phyloP scores from a whole-genome alignment of 2,797 vertebrate species.

The Nyctibius grandis region DNA sequence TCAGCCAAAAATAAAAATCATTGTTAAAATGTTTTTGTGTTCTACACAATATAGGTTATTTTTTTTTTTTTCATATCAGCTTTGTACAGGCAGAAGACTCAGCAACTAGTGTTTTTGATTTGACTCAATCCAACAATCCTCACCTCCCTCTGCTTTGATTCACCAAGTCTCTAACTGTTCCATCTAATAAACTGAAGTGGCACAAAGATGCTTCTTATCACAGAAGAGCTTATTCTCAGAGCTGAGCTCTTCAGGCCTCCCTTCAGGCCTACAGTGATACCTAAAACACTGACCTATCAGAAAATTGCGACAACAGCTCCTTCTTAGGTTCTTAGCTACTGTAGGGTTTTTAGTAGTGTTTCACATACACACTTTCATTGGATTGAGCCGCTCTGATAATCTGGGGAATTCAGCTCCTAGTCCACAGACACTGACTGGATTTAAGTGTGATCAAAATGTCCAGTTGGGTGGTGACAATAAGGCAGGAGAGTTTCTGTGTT shows the following conservation, averaged over 20 bases:
- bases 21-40: not conserved
- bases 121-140: not conserved
- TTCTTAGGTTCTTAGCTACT: not conserved
- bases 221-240: not conserved
- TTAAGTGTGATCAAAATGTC: accelerated
- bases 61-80: not conserved
- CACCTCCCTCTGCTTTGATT: accelerated
- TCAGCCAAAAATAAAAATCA: not conserved
- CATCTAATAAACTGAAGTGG: not conserved
- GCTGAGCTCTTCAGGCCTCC: not conserved
- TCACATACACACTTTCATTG: accelerated
- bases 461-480: not conserved
- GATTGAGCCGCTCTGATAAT: accelerated
- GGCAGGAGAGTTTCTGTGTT: not conserved
- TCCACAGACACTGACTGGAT: not conserved
- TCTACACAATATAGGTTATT: not conserved
- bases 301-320: accelerated
- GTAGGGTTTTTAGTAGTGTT: not conserved
- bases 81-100: not conserved
- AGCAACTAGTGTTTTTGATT: not conserved
- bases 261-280: not conserved
- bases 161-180: not conserved
- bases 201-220: not conserved
- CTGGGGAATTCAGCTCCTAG: not conserved
- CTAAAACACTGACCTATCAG: not conserved